Evolutionary conservation across 2,888 invertebrate genomes (phyloP), one percentile per base, ranked within the genome.

Genomic region (Colletes collaris): DNA sequence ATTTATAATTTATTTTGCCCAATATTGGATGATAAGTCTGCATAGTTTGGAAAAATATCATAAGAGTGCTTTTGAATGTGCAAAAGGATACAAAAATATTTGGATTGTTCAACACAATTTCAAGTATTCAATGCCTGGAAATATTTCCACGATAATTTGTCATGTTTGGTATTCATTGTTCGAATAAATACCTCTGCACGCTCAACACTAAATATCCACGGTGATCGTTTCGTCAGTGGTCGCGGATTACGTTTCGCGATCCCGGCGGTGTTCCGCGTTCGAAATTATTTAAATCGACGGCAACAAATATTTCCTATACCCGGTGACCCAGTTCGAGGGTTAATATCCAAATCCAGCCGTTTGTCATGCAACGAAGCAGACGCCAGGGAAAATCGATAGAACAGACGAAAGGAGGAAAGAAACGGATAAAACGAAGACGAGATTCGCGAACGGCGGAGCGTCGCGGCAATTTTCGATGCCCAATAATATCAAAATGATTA

Each of bases 401-500:
- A 5, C 11, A 7, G 3, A 19, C 16, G 37, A 4, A 56, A 35
- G 19, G 58, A 37, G 13, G 52, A 63, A 13, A 46, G 13, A n/a
- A n/a, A 60, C 6, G n/a, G 35, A 7, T 27, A 27, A 27, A 27
- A 6, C 19, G 0, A 40, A 27, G 37, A 19, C 10, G 11, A 2
- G 46, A 27, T 27, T 19, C 6, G 11, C 11, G 4, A 46, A 11
- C 0, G 27, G 6, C 2, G 2, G 1, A n/a, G 56, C 35, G n/a
- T 16, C 65, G 46, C 55, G 46, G 46, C 46, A 52, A 55, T 56
- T 55, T 50, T 75, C 59, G 52, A 1, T 13, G 13, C 3, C 3
- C 49, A 63, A 64, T 65, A 72, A 72, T 59, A 64, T 64, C 13
- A 19, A 67, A 59, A 49, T 68, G 66, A 78, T 78, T 64, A 55